Evolutionary conservation across 2,797 vertebrate species (phyloP).

Genomic region (Nyctibius grandis): DNA sequence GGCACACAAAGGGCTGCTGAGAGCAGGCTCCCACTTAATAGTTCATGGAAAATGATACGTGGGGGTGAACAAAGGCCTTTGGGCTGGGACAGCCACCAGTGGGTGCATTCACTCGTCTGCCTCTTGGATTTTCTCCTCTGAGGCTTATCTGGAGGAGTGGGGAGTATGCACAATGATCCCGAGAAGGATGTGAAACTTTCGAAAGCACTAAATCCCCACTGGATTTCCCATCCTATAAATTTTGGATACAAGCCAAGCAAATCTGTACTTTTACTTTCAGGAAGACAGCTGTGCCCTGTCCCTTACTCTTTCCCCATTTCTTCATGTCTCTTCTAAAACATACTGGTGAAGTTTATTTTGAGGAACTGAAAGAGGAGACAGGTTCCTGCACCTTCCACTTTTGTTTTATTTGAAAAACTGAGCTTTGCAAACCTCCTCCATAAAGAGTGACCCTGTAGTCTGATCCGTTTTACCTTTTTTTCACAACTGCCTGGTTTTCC

Average conservation of each 20-base stretch:
- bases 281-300: background rate
- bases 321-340: background rate
- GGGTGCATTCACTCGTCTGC: background rate
- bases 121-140: background rate
- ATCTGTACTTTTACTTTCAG: background rate
- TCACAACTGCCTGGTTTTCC: background rate
- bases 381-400: background rate
- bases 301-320: background rate
- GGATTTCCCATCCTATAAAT: background rate
- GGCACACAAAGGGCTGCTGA: background rate
- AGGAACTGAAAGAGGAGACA: background rate
- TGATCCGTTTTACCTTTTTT: background rate
- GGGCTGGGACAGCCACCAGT: background rate
- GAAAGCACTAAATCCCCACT: background rate
- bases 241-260: background rate
- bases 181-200: background rate
- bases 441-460: background rate
- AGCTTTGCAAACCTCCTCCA: background rate
- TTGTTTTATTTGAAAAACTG: background rate
- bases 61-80: background rate
- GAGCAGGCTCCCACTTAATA: background rate
- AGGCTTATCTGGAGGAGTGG: background rate
- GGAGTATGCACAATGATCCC: background rate
- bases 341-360: background rate
- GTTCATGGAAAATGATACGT: background rate